Evolutionary conservation across 2,113 vertebrate genomes (phyloP), one percentile per base, ranked within the genome.

Genomic region (Melanerpes formicivorus): DNA sequence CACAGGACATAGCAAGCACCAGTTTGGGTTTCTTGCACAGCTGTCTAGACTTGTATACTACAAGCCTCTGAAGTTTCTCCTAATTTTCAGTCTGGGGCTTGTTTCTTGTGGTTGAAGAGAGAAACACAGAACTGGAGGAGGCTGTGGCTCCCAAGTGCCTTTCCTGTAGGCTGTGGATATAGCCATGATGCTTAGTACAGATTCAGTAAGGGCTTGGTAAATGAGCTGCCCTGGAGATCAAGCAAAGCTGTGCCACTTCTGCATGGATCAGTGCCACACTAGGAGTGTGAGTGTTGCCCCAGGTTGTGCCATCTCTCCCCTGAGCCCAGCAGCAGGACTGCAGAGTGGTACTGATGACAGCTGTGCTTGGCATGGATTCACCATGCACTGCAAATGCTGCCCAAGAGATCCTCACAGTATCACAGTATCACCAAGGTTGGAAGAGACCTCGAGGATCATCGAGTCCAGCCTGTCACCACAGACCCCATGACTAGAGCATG

Each of bases 11-110:
- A 82, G 32, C 27, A 92, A 82, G 16, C 59, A 89, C 87, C 71
- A 74, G 6, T 90, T 93, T 80, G 63, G 48, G 89, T 93, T 87
- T 92, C 84, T 81, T 93, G 72, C 0, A 0, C 93, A 67, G 56
- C 74, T 91, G 56, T 90, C 79, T 91, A 93, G 87, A 87, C 78
- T 67, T n/a, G 82, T 52, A 44, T 34, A 77, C 81, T 80, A 52
- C 44, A 87, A 70, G 27, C 59, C 50, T 62, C 40, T 84, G 40
- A 26, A 80, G 32, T 55, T 91, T 92, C 92, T 89, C 79, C 32
- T 80, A 3, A 21, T 14, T 87, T 66, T 29, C 18, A 66, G 1
- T 82, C 26, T 84, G 32, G 4, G 37, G 11, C 32, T 65, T 74
- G 30, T 77, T 80, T 54, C 80, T 89, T 76, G 50, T 84, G 42